Conservation (phyloP, 2,888 invertebrate species). For the Pseudococcus jackbeardsleyi region DNA sequence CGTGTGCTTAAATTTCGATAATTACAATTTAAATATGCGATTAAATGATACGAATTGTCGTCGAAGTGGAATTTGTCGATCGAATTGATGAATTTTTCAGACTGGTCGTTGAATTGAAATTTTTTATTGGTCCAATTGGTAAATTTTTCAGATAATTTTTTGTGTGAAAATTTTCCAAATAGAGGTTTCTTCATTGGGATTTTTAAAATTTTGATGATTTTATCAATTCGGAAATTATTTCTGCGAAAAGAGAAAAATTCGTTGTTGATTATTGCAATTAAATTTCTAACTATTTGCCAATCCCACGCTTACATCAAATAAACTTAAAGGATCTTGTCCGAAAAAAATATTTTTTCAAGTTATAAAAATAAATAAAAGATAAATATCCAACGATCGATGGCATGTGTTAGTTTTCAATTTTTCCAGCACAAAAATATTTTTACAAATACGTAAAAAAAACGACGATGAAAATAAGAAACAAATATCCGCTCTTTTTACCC, state of each 20-base stretch:
- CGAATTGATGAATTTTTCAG: background rate
- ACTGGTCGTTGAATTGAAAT: background rate
- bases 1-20: background rate
- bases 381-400: background rate
- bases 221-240: too few species aligned
- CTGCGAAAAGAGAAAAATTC: too few species aligned
- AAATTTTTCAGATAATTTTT: too few species aligned
- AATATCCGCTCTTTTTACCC: background rate
- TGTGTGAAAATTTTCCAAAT: too few species aligned
- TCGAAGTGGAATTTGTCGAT: background rate
- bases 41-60: background rate
- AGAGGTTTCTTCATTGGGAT: too few species aligned
- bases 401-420: conserved; percentile 4
- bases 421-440: background rate
- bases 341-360: background rate
- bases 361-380: background rate
- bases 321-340: background rate
- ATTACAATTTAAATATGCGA: background rate
- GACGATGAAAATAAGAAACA: background rate
- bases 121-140: too few species aligned
- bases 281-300: too few species aligned
- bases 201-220: too few species aligned
- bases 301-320: too few species aligned
- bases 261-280: too few species aligned
- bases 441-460: background rate